Conservation (phyloP, 2,888 invertebrate species). For the Harpalus rubripes region DNA sequence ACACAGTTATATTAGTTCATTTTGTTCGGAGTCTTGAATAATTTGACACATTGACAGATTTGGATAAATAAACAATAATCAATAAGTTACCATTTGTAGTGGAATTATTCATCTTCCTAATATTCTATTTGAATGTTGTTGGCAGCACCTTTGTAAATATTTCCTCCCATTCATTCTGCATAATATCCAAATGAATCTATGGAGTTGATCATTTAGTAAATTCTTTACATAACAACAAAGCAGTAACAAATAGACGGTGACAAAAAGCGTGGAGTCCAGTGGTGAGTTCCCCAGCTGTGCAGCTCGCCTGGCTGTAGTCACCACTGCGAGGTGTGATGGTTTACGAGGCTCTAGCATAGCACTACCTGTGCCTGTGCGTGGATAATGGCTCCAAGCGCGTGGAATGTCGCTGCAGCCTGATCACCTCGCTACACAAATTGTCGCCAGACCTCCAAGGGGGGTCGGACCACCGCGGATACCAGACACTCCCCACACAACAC, state of each 20-base stretch:
- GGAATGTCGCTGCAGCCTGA: slow-evolving; percentile 45
- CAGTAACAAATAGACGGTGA: neutral
- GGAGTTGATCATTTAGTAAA: slow-evolving; percentile 19
- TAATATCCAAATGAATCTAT: slow-evolving; percentile 14
- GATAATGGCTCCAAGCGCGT: slow-evolving; percentile 29
- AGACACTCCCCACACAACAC: slow-evolving; percentile 24
- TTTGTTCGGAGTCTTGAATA: too few relatives aligned
- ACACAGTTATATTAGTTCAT: too few relatives aligned
- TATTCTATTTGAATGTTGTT: too few relatives aligned
- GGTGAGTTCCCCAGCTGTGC: slow-evolving; percentile 31
- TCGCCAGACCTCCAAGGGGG: slow-evolving; percentile 35
- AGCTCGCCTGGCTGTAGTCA: slow-evolving; percentile 17
- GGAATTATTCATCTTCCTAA: too few relatives aligned
- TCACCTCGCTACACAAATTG: slow-evolving; percentile 55
- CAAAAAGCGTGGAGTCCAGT: neutral
- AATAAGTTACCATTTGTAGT: too few relatives aligned
- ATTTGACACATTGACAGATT: too few relatives aligned
- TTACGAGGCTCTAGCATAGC: slow-evolving; percentile 25
- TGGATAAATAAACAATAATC: too few relatives aligned
- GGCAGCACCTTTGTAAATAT: too few relatives aligned
- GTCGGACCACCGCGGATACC: slow-evolving; percentile 57
- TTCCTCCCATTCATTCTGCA: too few relatives aligned
- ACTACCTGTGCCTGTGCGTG: slow-evolving; percentile 20
- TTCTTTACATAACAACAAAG: slow-evolving; percentile 25
- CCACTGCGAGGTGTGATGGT: slow-evolving; percentile 30